phyloP scores from a whole-genome alignment of 2,888 invertebrate species.

The Drosophila neutralis region DNA sequence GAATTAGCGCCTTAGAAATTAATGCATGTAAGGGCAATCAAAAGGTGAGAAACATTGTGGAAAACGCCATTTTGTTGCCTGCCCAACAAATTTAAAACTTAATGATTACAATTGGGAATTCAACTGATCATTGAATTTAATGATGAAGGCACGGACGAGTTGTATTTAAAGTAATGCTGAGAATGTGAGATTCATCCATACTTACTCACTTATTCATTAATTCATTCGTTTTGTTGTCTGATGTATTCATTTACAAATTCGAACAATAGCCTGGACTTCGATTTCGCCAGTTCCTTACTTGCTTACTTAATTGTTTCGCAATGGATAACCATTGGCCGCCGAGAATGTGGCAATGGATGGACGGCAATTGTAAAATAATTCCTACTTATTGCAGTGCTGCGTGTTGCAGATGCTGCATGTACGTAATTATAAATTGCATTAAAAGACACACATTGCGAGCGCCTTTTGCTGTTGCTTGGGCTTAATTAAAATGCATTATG shows the following conservation, averaged over 20 bases:
- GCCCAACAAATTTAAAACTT: neutral
- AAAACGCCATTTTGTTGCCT: neutral
- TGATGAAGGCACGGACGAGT: too few species aligned
- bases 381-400: slow-evolving; percentile 9
- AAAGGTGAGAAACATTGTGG: neutral
- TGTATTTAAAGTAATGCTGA: neutral
- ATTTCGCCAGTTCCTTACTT: slow-evolving; percentile 59
- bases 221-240: slow-evolving; percentile 1
- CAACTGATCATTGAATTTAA: neutral
- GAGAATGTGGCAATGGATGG: slow-evolving; percentile 20
- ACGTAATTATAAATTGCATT: slow-evolving; percentile 77
- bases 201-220: slow-evolving; percentile 23
- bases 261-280: slow-evolving; percentile 55
- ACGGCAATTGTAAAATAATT: slow-evolving; percentile 29
- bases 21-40: slow-evolving; percentile 8
- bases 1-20: slow-evolving; percentile 25
- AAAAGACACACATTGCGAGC: slow-evolving; percentile 64
- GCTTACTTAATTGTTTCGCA: slow-evolving; percentile 59
- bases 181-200: slow-evolving; percentile 42
- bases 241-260: slow-evolving; percentile 50
- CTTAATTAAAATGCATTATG: slow-evolving; percentile 77
- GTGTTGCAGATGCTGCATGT: slow-evolving; percentile 32
- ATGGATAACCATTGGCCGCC: slow-evolving; percentile 10
- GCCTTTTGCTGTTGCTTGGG: slow-evolving; percentile 53
- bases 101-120: neutral